Base-by-base conservation (phyloP, 2,797 vertebrate genomes). In the Chelidonichthys spinosus region DNA sequence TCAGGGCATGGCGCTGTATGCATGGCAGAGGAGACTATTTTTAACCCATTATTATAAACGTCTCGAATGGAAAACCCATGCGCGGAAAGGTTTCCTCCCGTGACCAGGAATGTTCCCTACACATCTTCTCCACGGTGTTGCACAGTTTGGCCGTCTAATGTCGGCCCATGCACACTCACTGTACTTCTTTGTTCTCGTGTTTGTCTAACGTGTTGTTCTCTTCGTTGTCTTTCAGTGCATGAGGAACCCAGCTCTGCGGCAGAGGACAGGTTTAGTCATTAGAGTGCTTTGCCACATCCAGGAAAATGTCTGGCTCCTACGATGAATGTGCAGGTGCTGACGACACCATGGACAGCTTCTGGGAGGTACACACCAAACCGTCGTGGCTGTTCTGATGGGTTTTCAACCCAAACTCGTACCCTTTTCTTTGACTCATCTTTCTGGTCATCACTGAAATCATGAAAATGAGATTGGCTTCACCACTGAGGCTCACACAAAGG, bases 311-410 rank as follows among this genome's bases (percentile, higher is more conserved):
- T 49, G 96, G 95, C 92, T 97, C 97, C 91, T 99, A 98, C 67
- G 98, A 99, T 40, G 98, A 99, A 90, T 90, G 94, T 72, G 91
- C 95, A 9, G 95, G 94, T 37, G 84, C 90, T 0, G 97, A 99
- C 92, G 97, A 98, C 92, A 96, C 94, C 74, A 99, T 97, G 1
- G 98, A 99, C 95, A 99, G 97, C 95, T 99, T 99, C 93, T 99
- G 98, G 98, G 98, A 99, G 97, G 98, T 98, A 95, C 92, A 89
- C 72, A 54, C 8, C 25, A n/a, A 55, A 9, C 54, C 13, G 2
- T 60, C 69, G 11, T n/a, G 0, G 53, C 40, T 33, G n/a, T 32
- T 52, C 15, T 39, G 7, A 58, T 11, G 25, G 10, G 2, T 56
- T 58, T 35, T 63, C 10, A 65, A 39, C 17, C 33, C 40, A 5